Evolutionary conservation across 1,140 invertebrate species (phyloP).

Genomic region (Tetramorium simillimum): DNA sequence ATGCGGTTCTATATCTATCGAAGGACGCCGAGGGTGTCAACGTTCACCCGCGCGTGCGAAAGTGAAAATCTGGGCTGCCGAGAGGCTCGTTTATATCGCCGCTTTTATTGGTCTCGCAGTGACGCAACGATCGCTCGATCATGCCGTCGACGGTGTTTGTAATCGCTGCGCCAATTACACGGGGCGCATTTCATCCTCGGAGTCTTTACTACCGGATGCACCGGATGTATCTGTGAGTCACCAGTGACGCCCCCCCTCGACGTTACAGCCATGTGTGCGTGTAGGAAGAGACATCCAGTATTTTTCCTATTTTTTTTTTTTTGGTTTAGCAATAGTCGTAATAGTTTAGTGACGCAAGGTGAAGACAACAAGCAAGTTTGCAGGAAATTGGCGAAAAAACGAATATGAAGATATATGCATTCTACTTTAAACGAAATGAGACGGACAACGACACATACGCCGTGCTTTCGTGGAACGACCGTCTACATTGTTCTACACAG

Average conservation of each 20-base stretch:
- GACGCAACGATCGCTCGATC: slow-evolving; percentile 39
- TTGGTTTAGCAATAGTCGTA: no score
- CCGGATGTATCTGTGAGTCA: background rate
- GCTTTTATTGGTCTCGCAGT: slow-evolving; percentile 13
- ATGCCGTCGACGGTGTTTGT: background rate
- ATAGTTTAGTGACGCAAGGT: background rate
- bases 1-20: slow-evolving; percentile 63
- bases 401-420: background rate
- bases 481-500: background rate
- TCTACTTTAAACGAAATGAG: background rate
- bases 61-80: slow-evolving; percentile 71
- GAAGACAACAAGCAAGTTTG: background rate
- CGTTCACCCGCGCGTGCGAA: slow-evolving; percentile 73
- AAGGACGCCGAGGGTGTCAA: slow-evolving; percentile 78
- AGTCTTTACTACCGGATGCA: background rate
- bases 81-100: slow-evolving; percentile 28
- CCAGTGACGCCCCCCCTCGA: slow-evolving; percentile 3
- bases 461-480: background rate
- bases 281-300: background rate
- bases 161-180: slow-evolving; percentile 8
- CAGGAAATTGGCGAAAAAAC: background rate
- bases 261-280: background rate
- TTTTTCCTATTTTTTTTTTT: background rate
- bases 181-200: slow-evolving; percentile 9
- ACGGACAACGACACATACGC: background rate